These are phyloP conservation scores for Caenorhabditis doughertyi DNA, from an alignment of 2,888 invertebrate species.

Conservation along the genomic window DNA sequence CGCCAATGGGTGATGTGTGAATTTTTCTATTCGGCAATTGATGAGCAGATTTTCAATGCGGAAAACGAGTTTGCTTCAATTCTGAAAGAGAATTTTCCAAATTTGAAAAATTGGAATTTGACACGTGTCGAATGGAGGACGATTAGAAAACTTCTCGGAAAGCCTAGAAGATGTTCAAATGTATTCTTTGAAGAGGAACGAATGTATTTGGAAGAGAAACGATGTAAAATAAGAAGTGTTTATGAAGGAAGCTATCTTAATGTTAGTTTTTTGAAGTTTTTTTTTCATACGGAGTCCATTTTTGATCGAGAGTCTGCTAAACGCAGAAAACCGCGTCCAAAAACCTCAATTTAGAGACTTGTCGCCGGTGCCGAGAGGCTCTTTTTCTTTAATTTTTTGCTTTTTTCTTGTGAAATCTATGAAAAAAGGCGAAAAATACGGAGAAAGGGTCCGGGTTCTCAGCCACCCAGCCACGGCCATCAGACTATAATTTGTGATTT, in stretches of 20 bases:
- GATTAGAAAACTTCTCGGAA: slow-evolving; percentile 88
- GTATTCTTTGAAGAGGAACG: slow-evolving; percentile 97
- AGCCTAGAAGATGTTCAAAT: slow-evolving; percentile 94
- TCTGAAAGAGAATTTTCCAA: slow-evolving; percentile 93
- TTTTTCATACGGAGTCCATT: too few species aligned
- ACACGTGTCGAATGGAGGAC: slow-evolving; percentile 96
- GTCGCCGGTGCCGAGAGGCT: too few species aligned
- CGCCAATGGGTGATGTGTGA: slow-evolving; percentile 91
- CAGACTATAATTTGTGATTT: too few species aligned
- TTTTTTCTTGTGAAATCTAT: too few species aligned
- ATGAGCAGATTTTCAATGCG: slow-evolving; percentile 92
- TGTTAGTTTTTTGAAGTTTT: slow-evolving; percentile 27
- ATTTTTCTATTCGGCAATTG: slow-evolving; percentile 99
- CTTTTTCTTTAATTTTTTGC: too few species aligned
- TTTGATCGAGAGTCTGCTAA: too few species aligned
- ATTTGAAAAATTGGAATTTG: slow-evolving; percentile 90
- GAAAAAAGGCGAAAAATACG: too few species aligned
- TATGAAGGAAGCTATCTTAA: slow-evolving; percentile 85
- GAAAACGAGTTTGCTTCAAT: slow-evolving; percentile 97
- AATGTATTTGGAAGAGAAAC: slow-evolving; percentile 91
- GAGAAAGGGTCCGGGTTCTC: too few species aligned
- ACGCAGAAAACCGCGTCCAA: too few species aligned
- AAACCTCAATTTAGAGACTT: too few species aligned
- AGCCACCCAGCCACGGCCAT: too few species aligned
- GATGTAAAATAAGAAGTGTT: slow-evolving; percentile 93